These are phyloP conservation scores for Noturus placidus DNA, from an alignment of 2,113 vertebrate species.

Conservation along the genomic window DNA sequence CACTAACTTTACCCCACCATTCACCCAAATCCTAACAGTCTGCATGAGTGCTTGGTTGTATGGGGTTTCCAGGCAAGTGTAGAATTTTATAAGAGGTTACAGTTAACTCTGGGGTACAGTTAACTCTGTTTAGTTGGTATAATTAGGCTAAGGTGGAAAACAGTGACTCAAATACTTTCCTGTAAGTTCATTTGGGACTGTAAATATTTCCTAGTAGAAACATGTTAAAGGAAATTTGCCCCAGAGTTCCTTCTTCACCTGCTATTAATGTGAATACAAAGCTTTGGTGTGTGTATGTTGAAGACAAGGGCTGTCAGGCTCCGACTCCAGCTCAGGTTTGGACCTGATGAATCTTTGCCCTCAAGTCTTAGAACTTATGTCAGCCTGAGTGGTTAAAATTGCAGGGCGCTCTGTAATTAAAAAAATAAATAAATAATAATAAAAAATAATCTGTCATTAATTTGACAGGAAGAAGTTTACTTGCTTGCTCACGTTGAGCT, in stretches of 20 bases:
- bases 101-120: constrained; percentile 25
- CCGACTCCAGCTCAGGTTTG: constrained; percentile 20
- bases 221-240: constrained; percentile 13
- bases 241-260: constrained; percentile 8
- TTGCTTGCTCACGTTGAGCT: neutral
- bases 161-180: constrained; percentile 36
- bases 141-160: constrained; percentile 18
- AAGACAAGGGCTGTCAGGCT: neutral
- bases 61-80: constrained; percentile 27
- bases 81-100: constrained; percentile 4
- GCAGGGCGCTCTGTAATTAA: constrained; percentile 28
- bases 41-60: neutral
- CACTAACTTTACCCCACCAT: neutral
- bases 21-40: neutral
- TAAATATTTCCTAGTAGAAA: neutral
- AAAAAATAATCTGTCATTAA: neutral
- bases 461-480: neutral
- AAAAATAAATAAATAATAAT: constrained; percentile 2
- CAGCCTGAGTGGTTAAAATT: constrained; percentile 21
- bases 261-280: neutral
- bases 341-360: constrained; percentile 47
- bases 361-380: constrained; percentile 22
- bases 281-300: constrained; percentile 17
- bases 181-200: constrained; percentile 17
- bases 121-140: constrained; percentile 19